Conservation (phyloP, 1,140 invertebrate genomes). For the Galleria mellonella region DNA sequence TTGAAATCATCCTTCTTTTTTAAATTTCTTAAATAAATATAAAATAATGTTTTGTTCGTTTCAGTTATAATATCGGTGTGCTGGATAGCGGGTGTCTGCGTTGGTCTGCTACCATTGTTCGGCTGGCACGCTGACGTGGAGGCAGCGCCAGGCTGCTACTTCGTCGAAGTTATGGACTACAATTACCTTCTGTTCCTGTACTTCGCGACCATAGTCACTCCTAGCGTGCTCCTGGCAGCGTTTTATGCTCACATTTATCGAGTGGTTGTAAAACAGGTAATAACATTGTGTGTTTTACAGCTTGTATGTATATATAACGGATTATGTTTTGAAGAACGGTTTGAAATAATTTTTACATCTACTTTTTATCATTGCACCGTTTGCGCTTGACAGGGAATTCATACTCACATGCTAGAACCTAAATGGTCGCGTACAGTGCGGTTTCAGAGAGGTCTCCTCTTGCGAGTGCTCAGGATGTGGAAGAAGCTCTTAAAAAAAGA, state of each 20-base stretch:
- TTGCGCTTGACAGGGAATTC: too few relatives aligned
- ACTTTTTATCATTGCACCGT: too few relatives aligned
- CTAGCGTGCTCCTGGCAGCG: slow-evolving; percentile 85
- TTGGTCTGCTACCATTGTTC: slow-evolving; percentile 88
- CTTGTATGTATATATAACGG: not conserved
- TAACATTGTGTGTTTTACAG: not conserved
- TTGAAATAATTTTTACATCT: too few relatives aligned
- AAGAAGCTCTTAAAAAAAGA: too few relatives aligned
- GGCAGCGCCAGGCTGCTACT: slow-evolving; percentile 80
- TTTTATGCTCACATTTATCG: slow-evolving; percentile 93
- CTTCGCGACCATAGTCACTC: slow-evolving; percentile 91
- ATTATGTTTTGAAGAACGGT: not conserved
- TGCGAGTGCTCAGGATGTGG: too few relatives aligned
- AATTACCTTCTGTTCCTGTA: slow-evolving; percentile 92
- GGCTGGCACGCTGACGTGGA: slow-evolving; percentile 85
- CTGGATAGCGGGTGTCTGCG: slow-evolving; percentile 86
- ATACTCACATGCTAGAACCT: too few relatives aligned
- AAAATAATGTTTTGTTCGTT: slow-evolving; percentile 39
- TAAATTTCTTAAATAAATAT: too few relatives aligned
- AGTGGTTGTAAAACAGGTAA: slow-evolving; percentile 91
- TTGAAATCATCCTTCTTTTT: too few relatives aligned
- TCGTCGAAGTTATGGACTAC: slow-evolving; percentile 91
- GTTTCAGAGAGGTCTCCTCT: too few relatives aligned
- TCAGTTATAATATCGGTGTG: slow-evolving; percentile 89
- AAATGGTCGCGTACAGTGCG: too few relatives aligned